Evolutionary conservation across 2,113 vertebrate genomes (phyloP).

Genomic region (Myiagra hebetior): DNA sequence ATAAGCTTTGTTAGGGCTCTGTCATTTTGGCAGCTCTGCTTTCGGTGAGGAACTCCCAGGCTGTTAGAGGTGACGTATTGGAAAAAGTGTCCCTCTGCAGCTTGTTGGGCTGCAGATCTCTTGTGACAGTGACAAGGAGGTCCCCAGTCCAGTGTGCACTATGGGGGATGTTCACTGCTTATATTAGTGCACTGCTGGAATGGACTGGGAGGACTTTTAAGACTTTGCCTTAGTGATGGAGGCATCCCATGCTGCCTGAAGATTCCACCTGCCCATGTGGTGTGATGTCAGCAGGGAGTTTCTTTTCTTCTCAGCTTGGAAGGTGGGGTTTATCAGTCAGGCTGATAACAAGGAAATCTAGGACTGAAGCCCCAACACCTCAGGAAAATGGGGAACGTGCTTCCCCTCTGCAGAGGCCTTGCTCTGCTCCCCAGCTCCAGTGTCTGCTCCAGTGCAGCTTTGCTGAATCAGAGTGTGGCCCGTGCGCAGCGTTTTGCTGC

Average conservation of each 20-base stretch:
- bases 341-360: background rate
- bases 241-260: background rate
- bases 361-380: background rate
- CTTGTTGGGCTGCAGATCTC: background rate
- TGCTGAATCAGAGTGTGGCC: background rate
- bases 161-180: background rate
- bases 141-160: background rate
- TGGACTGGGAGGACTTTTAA: background rate
- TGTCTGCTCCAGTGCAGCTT: background rate
- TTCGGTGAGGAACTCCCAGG: background rate
- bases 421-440: background rate
- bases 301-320: background rate
- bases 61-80: background rate
- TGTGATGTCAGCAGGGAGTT: accelerated
- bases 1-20: background rate
- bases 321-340: background rate
- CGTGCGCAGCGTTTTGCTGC: background rate
- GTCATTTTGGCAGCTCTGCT: background rate
- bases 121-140: background rate
- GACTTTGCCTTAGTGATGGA: background rate
- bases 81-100: background rate
- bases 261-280: background rate
- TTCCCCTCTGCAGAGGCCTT: background rate
- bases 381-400: background rate
- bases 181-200: background rate